Evolutionary conservation across 2,113 vertebrate genomes (phyloP), one percentile per base, ranked within the genome.

Genomic region (Megaceryle torquata): DNA sequence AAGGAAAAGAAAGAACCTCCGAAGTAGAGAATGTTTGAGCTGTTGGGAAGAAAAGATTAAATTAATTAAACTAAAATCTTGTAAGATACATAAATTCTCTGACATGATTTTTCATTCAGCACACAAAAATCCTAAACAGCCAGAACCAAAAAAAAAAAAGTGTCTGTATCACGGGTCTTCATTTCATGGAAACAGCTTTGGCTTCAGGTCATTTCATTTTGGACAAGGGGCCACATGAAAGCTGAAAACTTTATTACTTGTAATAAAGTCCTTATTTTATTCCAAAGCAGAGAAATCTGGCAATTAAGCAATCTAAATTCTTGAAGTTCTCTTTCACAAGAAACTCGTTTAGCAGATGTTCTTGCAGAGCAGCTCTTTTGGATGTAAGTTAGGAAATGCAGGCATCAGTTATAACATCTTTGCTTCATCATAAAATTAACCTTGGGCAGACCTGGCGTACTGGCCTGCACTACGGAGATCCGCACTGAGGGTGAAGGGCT

Each of bases 11-110:
- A 59, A 59, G 64, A 95, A 48, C 54, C 51, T 95, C 92, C 51
- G 26, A 89, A 80, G 59, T 25, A 80, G 24, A 37, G 37, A 95
- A 85, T 26, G 61, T 76, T 85, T 85, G 82, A 91, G 56, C 96
- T 98, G 96, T 94, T 88, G 54, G 63, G 33, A 86, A 95, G 59
- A 93, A 96, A 96, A 86, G 4, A 95, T 59, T 56, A 77, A 63
- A 92, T 80, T 17, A 93, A 69, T 97, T 92, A 72, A 86, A 93
- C 13, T 75, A 60, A 71, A 81, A 88, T 93, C 22, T 56, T 70
- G 20, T 85, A 61, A 61, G 31, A 84, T 59, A 41, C 39, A 64
- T 43, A 70, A 29, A 51, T 81, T 75, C 56, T 89, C 51, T 51
- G 67, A 63, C 54, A 46, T 24, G 1, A 59, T 85, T 70, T 86